phyloP scores from a whole-genome alignment of 1,140 invertebrate species.

The Drosophila tristis region DNA sequence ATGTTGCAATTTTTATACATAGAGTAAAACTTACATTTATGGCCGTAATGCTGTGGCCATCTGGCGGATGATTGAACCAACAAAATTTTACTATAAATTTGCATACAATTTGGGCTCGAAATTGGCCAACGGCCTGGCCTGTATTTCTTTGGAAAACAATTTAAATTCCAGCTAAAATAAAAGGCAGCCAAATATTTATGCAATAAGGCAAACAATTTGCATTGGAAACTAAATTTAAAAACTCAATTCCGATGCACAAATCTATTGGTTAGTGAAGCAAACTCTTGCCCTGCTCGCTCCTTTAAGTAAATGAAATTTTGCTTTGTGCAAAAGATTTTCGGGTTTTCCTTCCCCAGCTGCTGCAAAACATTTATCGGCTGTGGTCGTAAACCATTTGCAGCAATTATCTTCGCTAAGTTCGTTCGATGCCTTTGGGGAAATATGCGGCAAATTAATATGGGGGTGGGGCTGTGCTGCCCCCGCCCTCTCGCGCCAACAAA shows the following conservation, averaged over 20 bases:
- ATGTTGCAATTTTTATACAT: slow-evolving; percentile 53
- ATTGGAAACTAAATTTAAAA: neutral
- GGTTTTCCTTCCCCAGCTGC: neutral
- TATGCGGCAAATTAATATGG: slow-evolving; percentile 69
- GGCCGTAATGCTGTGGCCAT: slow-evolving; percentile 5
- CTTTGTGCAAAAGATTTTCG: neutral
- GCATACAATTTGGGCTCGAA: slow-evolving; percentile 47
- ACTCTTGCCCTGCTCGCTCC: neutral
- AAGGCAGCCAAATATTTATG: neutral
- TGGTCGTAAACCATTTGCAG: slow-evolving; percentile 77
- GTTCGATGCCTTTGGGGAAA: slow-evolving; percentile 70
- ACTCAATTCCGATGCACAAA: neutral
- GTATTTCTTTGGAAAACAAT: neutral
- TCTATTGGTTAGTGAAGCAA: neutral
- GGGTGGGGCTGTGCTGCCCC: neutral
- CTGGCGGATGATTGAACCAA: slow-evolving; percentile 28
- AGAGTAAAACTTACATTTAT: slow-evolving; percentile 24
- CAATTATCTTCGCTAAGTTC: slow-evolving; percentile 74
- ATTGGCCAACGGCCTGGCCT: neutral
- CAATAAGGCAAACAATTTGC: neutral
- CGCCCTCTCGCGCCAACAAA: neutral
- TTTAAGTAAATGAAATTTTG: neutral
- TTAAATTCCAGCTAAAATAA: too few species aligned
- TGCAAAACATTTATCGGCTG: slow-evolving; percentile 55
- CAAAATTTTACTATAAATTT: slow-evolving; percentile 45